Conservation (phyloP, 2,113 vertebrate genomes). For the Saccopteryx bilineata region DNA sequence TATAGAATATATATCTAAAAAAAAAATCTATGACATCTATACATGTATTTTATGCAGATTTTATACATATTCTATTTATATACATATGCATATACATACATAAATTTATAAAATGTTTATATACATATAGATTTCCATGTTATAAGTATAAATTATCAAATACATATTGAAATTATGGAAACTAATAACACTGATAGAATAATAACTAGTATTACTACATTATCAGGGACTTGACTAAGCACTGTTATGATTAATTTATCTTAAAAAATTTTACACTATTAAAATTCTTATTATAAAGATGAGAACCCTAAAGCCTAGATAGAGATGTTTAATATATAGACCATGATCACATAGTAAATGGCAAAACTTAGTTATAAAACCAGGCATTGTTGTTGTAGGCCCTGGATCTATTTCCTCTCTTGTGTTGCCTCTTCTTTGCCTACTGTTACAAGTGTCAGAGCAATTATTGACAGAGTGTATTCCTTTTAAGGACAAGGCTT, state of each 20-base stretch:
- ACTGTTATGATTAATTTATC: not conserved
- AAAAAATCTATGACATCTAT: not conserved
- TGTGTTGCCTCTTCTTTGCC: not conserved
- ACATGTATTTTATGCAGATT: not conserved
- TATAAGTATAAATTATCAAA: not conserved
- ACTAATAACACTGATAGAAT: not conserved
- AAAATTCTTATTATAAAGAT: not conserved
- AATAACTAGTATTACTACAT: not conserved
- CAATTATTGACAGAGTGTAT: not conserved
- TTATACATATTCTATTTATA: not conserved
- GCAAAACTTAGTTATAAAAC: not conserved
- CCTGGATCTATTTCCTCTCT: not conserved
- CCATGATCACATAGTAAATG: not conserved
- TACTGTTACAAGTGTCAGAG: not conserved
- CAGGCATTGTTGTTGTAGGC: not conserved
- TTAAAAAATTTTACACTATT: not conserved
- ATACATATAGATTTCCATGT: not conserved
- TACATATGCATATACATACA: not conserved
- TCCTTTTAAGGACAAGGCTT: not conserved
- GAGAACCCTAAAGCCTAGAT: not conserved
- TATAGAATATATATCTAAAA: not conserved
- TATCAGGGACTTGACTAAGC: not conserved
- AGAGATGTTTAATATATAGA: not conserved
- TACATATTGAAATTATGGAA: not conserved
- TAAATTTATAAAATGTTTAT: not conserved